phyloP scores from a whole-genome alignment of 2,797 vertebrate species.

The Babyrousa celebensis region DNA sequence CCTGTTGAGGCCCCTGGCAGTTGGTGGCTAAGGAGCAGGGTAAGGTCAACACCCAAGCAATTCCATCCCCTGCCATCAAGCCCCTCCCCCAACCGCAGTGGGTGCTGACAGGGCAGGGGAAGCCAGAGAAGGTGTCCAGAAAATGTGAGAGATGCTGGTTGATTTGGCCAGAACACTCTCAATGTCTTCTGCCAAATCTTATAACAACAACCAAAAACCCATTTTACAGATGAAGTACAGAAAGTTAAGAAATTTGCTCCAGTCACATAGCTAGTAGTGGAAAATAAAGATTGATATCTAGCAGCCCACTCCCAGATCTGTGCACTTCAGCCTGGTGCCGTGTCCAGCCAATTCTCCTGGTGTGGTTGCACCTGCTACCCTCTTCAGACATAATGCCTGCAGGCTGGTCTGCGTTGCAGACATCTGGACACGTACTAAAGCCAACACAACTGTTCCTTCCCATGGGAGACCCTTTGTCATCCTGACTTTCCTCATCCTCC shows the following conservation, averaged over 20 bases:
- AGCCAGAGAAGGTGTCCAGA: not conserved
- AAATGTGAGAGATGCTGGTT: not conserved
- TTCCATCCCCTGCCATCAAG: not conserved
- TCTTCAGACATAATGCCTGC: not conserved
- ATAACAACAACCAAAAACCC: not conserved
- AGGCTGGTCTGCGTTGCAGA: not conserved
- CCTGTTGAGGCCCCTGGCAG: not conserved
- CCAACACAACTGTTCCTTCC: not conserved
- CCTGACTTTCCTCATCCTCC: slow-evolving; percentile 35
- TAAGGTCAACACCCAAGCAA: not conserved
- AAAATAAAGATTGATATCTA: not conserved
- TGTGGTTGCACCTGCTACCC: not conserved
- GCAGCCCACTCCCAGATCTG: not conserved
- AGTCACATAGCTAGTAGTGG: not conserved
- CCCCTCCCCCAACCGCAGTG: no score
- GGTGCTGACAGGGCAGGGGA: not conserved
- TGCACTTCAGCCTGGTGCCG: rapidly evolving
- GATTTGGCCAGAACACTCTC: not conserved
- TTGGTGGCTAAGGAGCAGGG: not conserved
- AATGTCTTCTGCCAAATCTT: not conserved
- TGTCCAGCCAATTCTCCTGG: not conserved
- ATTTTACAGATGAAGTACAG: not conserved
- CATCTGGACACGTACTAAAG: not conserved
- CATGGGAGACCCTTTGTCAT: not conserved
- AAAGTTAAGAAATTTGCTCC: not conserved